Base-by-base conservation (phyloP, 37 sponge, comb jelly and placozoan genomes). In the Lycopodina hypogea region DNA sequence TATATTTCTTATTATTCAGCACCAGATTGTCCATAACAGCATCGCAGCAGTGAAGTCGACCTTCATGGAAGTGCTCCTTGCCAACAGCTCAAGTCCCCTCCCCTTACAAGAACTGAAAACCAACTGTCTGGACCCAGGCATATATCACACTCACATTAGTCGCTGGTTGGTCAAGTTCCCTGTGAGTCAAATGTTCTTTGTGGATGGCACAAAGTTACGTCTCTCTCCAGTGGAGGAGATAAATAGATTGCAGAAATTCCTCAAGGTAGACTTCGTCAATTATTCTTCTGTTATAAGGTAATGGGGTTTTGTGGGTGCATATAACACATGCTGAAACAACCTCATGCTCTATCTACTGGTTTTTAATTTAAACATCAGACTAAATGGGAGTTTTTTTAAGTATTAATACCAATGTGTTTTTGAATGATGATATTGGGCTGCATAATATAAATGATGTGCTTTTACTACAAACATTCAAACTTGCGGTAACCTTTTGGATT, bases 141-240 rank as follows among this genome's bases (percentile, higher is more conserved):
- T n/a, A n/a, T n/a, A n/a, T n/a, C n/a, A n/a, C n/a, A n/a, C n/a
- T n/a, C n/a, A n/a, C n/a, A n/a, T n/a, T n/a, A n/a, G n/a, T n/a
- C n/a, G n/a, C n/a, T n/a, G n/a, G n/a, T n/a, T n/a, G n/a, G n/a
- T n/a, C n/a, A 67, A 92, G 69, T 95, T 66, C 76, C 28, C 8
- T n/a, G 68, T 28, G 3, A 17, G 36, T 14, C 75, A 93, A 83
- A n/a, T 93, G 34, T 29, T 75, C 38, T 45, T 93, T 19, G 53
- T 86, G 29, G 94, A 93, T 76, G 94, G 94, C 1, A 64, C 58
- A 2, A 63, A 79, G 74, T 50, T 93, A 45, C 78, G 83, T 14
- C 28, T 52, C 0, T 32, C 74, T 32, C 94, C 94, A 40, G 61
- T 68, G 17, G 18, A 36, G 28, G 94, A 78, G 3, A 74, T 93